Evolutionary conservation across 2,113 vertebrate species (phyloP), one percentile per base, ranked within the genome.

Genomic region (Pica pica): DNA sequence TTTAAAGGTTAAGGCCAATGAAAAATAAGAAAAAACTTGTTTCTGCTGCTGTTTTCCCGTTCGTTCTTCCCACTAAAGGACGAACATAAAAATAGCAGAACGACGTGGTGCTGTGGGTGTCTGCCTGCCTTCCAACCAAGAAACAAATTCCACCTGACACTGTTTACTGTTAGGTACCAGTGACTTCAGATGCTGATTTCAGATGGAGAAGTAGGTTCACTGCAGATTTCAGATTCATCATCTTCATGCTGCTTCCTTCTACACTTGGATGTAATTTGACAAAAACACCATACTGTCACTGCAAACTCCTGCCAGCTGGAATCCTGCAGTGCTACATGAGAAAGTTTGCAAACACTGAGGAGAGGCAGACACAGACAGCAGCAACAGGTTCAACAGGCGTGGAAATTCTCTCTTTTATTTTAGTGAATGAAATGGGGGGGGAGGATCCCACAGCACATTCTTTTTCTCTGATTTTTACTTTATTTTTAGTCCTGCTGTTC

Each of bases 241-340:
- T 85, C 49, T 76, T 56, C 52, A 24, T 42, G 49, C 27, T 89
- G 55, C 41, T 87, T 78, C 76, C 24, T 64, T 82, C 80, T 60
- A 46, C 50, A 76, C 37, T 91, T 79, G 44, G 74, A 71, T 49
- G 27, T 44, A 75, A 87, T 79, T 41, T 89, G 80, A 94, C 74
- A 85, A 87, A 76, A 75, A 68, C 56, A 89, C 49, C 70, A 75
- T 35, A 78, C 65, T 87, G 61, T 61, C 70, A 83, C 70, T 79
- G 44, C 44, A 90, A 76, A 84, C n/a, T 93, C 53, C 55, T 82
- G 87, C 81, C 90, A 95, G 41, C 61, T 83, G 84, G 87, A 93
- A 91, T 65, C 65, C n/a, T 7, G 8, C 53, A 82, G 56, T 42
- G n/a, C 65, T 82, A 71, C 39, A 20, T 3, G 20, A 56, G 52